A percentile compares a stretch with the other conserved stretches of the same genome.
Evolutionary conservation across 2,113 vertebrate genomes (phyloP).

Genomic region (Sminthopsis crassicaudata): DNA sequence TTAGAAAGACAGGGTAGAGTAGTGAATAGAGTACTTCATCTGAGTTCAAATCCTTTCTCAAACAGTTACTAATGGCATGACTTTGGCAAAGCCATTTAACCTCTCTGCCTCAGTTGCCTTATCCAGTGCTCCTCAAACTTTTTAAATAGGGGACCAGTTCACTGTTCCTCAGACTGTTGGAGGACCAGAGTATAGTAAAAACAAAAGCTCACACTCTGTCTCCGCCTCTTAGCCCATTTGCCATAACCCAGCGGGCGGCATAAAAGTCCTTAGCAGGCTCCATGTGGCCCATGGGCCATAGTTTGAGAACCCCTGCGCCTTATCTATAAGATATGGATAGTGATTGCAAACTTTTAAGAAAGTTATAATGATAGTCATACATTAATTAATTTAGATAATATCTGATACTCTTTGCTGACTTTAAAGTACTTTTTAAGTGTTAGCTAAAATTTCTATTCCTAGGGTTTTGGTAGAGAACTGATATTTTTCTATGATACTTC

Average conservation of each 20-base stretch:
- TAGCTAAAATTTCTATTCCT: not conserved
- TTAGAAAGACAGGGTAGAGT: not conserved
- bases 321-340: not conserved
- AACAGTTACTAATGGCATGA: not conserved
- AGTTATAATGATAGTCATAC: not conserved
- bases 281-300: too few relatives aligned
- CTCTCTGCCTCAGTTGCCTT: not conserved
- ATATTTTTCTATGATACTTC: not conserved
- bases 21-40: not conserved
- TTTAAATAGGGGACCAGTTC: too few relatives aligned
- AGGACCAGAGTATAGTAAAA: too few relatives aligned
- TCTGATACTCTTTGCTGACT: not conserved
- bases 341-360: not conserved
- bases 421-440: not conserved
- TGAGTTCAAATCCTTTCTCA: slow-evolving; percentile 16
- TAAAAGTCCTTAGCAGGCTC: too few relatives aligned
- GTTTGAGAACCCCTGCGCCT: too few relatives aligned
- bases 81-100: not conserved
- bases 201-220: too few relatives aligned
- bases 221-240: too few relatives aligned
- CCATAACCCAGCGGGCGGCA: too few relatives aligned
- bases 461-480: not conserved
- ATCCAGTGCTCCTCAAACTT: too few relatives aligned
- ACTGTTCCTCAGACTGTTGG: too few relatives aligned
- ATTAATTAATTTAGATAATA: not conserved